Conservation (phyloP, 2,888 invertebrate genomes). For the Hedya salicella region DNA sequence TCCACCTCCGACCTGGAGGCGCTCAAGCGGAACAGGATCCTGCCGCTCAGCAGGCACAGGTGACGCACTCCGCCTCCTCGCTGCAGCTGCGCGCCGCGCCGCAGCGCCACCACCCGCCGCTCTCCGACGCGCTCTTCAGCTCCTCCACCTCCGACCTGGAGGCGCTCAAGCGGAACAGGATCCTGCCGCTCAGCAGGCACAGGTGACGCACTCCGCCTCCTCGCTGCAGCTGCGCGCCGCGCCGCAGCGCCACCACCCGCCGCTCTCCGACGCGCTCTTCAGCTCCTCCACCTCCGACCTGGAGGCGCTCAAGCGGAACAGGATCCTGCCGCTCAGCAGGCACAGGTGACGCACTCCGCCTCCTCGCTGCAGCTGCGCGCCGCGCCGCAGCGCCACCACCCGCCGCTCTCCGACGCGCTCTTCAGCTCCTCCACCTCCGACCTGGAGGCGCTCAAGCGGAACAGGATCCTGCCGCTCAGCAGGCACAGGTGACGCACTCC, state of each 20-base stretch:
- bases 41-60: slow-evolving; percentile 23
- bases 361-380: neutral
- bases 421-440: slow-evolving; percentile 70
- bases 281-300: neutral
- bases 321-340: slow-evolving; percentile 22
- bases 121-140: slow-evolving; percentile 56
- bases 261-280: no score
- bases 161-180: no score
- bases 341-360: neutral
- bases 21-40: slow-evolving; percentile 1
- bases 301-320: neutral
- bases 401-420: slow-evolving; percentile 52
- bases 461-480: no score
- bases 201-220: neutral
- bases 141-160: slow-evolving; percentile 73
- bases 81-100: slow-evolving; percentile 6
- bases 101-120: slow-evolving; percentile 11
- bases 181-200: neutral
- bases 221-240: no score
- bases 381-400: slow-evolving; percentile 10
- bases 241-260: no score
- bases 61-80: neutral
- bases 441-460: no score
- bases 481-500: neutral
- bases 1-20: neutral